Base-by-base conservation (phyloP, 2,797 vertebrate genomes). In the Takifugu rubripes region DNA sequence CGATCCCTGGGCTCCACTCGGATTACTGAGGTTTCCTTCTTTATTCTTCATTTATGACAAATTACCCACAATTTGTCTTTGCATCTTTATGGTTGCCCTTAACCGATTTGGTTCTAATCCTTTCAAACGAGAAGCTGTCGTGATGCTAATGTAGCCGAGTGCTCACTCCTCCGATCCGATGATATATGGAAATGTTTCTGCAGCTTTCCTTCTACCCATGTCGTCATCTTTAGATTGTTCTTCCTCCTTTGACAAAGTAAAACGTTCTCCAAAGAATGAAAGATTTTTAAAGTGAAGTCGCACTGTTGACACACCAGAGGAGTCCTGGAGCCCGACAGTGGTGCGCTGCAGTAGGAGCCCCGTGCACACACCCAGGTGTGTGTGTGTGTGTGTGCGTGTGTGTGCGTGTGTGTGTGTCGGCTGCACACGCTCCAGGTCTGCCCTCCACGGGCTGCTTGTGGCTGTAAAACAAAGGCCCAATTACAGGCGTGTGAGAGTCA, bases 401-500 rank as follows among this genome's bases (percentile, higher is more conserved):
- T 47, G 9, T 45, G 3, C 46, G 43, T 17, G 26, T 56, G 55
- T 43, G 24, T 52, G 8, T 43, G 5, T 72, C 21, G 44, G 4
- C 12, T 40, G 12, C 14, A 14, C 14, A 40, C 14, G 36, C 9
- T 49, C 21, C 45, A 24, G 62, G 52, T 59, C 60, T 49, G 33
- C 29, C 43, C 59, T 59, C 56, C 47, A 17, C 40, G 52, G 70
- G 67, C 70, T 6, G 54, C 55, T 59, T 60, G 51, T 56, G 66
- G 45, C 61, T 69, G 51, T 72, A 70, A 80, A 90, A 84, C 84
- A 84, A 84, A 67, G 61, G 54, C 69, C 76, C 74, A 72, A 64
- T 72, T 74, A 79, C 83, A 83, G 82, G 82, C 84, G 85, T 79
- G 77, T 63, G 73, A 60, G 74, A 82, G 71, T 78, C 74, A 75